Conservation (phyloP, 2,888 invertebrate genomes). For the Pomacea canaliculata region DNA sequence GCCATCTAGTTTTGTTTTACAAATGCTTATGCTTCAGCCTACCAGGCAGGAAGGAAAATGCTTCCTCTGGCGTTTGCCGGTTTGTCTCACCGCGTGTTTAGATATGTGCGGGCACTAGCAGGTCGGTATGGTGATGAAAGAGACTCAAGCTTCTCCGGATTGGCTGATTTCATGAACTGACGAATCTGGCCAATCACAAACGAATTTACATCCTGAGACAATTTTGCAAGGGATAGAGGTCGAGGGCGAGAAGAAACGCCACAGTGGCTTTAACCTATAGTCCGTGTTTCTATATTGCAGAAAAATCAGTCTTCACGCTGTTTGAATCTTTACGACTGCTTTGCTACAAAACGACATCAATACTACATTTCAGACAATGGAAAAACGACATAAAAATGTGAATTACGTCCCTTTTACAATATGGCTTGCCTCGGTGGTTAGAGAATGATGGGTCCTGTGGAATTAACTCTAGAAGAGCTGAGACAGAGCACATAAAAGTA, state of each 20-base stretch:
- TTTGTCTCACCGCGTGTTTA: slow-evolving; percentile 10
- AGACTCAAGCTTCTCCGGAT: slow-evolving; percentile 26
- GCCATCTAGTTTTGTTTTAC: not conserved
- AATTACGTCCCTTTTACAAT: no score
- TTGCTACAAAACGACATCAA: no score
- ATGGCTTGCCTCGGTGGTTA: no score
- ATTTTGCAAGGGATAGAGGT: not conserved
- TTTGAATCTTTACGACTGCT: no score
- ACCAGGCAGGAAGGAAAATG: not conserved
- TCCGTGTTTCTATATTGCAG: not conserved
- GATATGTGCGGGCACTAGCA: slow-evolving; percentile 11
- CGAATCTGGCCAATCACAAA: slow-evolving; percentile 38
- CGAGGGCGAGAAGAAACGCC: not conserved
- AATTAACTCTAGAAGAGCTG: no score
- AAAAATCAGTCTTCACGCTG: no score
- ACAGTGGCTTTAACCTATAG: not conserved
- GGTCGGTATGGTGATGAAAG: slow-evolving; percentile 29
- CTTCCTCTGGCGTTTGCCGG: slow-evolving; percentile 2
- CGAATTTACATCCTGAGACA: slow-evolving; percentile 6
- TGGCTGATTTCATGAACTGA: slow-evolving; percentile 47
- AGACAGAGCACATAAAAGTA: no score
- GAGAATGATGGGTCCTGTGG: no score
- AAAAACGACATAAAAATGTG: no score
- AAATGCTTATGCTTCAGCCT: not conserved
- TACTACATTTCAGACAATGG: no score